phyloP scores from a whole-genome alignment of 2,797 vertebrate genomes.

The Leptoclinus maculatus region DNA sequence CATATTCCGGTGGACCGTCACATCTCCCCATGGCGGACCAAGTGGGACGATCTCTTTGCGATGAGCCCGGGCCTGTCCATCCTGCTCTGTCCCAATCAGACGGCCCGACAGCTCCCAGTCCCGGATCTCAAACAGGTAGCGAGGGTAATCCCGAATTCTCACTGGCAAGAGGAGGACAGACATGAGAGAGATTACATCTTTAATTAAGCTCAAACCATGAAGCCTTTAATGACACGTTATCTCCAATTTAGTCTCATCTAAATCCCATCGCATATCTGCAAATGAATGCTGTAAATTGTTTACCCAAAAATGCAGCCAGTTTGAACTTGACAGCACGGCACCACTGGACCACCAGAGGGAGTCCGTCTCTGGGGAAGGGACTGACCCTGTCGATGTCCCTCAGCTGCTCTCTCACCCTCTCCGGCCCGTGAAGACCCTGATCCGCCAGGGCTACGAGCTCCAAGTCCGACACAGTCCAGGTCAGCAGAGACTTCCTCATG shows the following conservation, averaged over 20 bases:
- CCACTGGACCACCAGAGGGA: conserved; percentile 94
- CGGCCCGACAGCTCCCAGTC: conserved; percentile 94
- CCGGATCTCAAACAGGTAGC: conserved; percentile 97
- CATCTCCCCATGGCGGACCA: conserved; percentile 92
- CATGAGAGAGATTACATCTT: neutral
- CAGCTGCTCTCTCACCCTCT: conserved; percentile 90
- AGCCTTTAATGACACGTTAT: neutral
- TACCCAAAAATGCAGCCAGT: conserved; percentile 91
- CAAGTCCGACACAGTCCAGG: conserved; percentile 92
- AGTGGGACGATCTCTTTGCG: conserved; percentile 89
- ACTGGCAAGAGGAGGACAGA: conserved; percentile 78
- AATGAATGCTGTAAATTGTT: conserved; percentile 23
- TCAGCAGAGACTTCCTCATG: conserved; percentile 95
- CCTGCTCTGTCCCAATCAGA: conserved; percentile 93
- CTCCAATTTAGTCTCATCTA: neutral
- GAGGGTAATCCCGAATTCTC: conserved; percentile 96
- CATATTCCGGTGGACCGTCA: conserved; percentile 93
- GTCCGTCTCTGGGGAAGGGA: conserved; percentile 91
- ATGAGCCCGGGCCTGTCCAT: conserved; percentile 89
- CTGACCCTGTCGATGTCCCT: conserved; percentile 91
- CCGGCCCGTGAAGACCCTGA: conserved; percentile 89
- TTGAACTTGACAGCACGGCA: conserved; percentile 93
- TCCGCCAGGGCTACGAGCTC: conserved; percentile 92
- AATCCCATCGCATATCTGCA: neutral
- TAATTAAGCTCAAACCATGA: neutral